Percentiles rank a stretch among this genome's conserved stretches.
Evolutionary conservation across 2,797 vertebrate genomes (phyloP).

Genomic region (Lagorchestes hirsutus): DNA sequence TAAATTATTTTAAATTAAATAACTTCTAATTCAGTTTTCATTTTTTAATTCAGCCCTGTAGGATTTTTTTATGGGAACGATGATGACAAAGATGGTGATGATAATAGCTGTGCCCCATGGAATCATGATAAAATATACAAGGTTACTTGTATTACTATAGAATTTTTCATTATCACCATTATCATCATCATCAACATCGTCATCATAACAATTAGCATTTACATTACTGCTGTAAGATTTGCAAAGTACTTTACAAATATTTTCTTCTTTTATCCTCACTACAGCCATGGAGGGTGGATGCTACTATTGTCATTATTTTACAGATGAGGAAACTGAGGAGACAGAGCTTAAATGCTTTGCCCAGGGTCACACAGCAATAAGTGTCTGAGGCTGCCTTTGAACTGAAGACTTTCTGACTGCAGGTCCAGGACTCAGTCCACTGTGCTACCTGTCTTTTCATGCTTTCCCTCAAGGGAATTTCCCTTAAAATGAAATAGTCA

Average conservation of each 20-base stretch:
- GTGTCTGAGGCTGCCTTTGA: not conserved
- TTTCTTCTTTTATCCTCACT: not conserved
- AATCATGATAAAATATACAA: constrained; percentile 33
- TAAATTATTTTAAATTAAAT: constrained; percentile 69
- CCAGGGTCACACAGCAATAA: not conserved
- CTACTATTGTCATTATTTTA: not conserved
- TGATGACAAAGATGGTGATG: constrained; percentile 22
- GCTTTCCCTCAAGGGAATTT: not conserved
- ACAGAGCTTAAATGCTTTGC: not conserved
- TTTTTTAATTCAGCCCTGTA: constrained; percentile 18
- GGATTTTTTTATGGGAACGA: not conserved
- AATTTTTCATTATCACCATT: not conserved
- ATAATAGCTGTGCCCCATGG: not conserved
- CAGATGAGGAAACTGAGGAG: not conserved
- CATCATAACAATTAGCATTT: not conserved
- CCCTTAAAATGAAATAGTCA: not conserved
- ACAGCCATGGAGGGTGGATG: not conserved
- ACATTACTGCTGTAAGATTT: not conserved
- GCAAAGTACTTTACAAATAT: not conserved
- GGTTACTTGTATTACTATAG: not conserved
- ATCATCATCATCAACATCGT: too few species aligned
- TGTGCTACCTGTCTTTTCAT: not conserved
- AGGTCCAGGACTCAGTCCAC: not conserved
- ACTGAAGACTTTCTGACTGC: not conserved
- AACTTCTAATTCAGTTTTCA: constrained; percentile 32